phyloP scores from a whole-genome alignment of 2,888 invertebrate species.

The Eubasilissa splendida region DNA sequence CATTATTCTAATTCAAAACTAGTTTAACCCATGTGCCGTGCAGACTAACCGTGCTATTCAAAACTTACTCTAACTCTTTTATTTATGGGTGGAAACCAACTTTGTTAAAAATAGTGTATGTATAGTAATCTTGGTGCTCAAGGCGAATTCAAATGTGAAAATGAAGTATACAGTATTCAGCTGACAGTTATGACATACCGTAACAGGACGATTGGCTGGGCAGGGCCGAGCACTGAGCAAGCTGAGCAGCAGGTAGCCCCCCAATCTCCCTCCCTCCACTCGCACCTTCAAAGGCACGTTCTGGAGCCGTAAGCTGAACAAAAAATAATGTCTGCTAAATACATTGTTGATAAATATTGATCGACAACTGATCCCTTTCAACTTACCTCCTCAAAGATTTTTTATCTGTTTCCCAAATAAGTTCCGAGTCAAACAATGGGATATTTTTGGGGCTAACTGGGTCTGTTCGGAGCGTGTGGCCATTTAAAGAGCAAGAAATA shows the following conservation, averaged over 20 bases:
- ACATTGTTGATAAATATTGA: neutral
- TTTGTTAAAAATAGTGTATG: too few species aligned
- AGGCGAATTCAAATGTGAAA: too few species aligned
- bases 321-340: neutral
- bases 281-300: constrained; percentile 84
- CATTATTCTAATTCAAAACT: too few species aligned
- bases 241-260: constrained; percentile 81
- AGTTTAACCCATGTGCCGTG: too few species aligned
- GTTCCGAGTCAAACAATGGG: constrained; percentile 80
- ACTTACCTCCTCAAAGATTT: constrained; percentile 77
- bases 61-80: too few species aligned
- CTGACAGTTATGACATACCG: too few species aligned
- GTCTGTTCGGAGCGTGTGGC: constrained; percentile 80
- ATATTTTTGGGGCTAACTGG: constrained; percentile 72
- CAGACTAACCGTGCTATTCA: too few species aligned
- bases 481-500: constrained; percentile 76
- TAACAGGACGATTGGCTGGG: constrained; percentile 61
- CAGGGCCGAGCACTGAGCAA: constrained; percentile 80
- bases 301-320: constrained; percentile 66
- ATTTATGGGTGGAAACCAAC: too few species aligned
- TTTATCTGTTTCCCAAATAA: constrained; percentile 86
- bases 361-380: neutral
- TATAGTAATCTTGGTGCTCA: too few species aligned
- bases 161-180: too few species aligned
- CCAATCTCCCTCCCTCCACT: constrained; percentile 71